Evolutionary conservation across 2,113 vertebrate species (phyloP).

Genomic region (Cyrtonyx montezumae): DNA sequence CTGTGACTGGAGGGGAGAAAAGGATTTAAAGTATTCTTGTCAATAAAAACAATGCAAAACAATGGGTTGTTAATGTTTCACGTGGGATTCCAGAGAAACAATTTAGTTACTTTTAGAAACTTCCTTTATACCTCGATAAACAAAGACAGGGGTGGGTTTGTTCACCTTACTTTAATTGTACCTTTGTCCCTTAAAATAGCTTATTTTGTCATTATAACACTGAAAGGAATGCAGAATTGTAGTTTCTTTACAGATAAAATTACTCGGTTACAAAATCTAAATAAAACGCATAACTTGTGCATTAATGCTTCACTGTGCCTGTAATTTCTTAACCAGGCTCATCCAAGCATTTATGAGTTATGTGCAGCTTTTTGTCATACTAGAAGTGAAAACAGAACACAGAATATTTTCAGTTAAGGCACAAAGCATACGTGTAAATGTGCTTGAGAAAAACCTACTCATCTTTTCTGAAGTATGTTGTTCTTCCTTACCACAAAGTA

Average conservation of each 20-base stretch:
- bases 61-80: slow-evolving; percentile 62
- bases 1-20: background rate
- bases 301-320: slow-evolving; percentile 5
- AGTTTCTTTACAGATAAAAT: slow-evolving; percentile 8
- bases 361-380: background rate
- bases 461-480: background rate
- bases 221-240: background rate
- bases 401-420: background rate
- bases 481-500: background rate
- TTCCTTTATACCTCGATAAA: slow-evolving; percentile 66
- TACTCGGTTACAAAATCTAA: background rate
- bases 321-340: background rate
- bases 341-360: background rate
- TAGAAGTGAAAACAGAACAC: slow-evolving; percentile 6
- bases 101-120: slow-evolving; percentile 61
- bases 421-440: fast-evolving
- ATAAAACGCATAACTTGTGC: background rate
- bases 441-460: background rate
- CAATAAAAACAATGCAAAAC: slow-evolving; percentile 34
- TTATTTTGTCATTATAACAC: slow-evolving; percentile 29
- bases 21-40: slow-evolving; percentile 19
- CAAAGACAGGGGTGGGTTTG: slow-evolving; percentile 51
- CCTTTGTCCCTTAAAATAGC: slow-evolving; percentile 53
- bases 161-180: slow-evolving; percentile 53
- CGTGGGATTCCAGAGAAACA: slow-evolving; percentile 53